phyloP scores from a whole-genome alignment of 2,888 invertebrate species.

The Podabrus alpinus region DNA sequence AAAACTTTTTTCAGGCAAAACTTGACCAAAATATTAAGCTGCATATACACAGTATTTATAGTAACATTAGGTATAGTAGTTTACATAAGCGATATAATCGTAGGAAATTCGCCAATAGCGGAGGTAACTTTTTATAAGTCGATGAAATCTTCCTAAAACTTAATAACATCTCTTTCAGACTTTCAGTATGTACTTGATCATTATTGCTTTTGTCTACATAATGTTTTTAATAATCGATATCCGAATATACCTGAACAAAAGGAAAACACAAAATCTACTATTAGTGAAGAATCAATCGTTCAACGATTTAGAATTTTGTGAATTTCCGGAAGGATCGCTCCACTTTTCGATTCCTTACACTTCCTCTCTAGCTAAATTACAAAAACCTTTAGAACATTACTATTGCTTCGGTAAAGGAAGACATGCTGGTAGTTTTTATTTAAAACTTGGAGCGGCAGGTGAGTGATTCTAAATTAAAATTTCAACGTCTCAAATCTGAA shows the following conservation, averaged over 20 bases:
- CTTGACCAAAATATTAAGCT: conserved; percentile 65
- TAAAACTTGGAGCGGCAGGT: conserved; percentile 76
- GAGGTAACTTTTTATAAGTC: conserved; percentile 56
- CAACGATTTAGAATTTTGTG: conserved; percentile 41
- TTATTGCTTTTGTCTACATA: conserved; percentile 65
- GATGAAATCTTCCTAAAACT: not conserved
- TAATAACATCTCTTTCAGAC: conserved; percentile 56
- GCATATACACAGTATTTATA: conserved; percentile 70
- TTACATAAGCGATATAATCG: conserved; percentile 64
- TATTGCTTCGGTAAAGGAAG: conserved; percentile 71
- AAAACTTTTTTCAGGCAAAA: conserved; percentile 59
- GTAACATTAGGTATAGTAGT: conserved; percentile 69
- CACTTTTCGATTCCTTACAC: conserved; percentile 54
- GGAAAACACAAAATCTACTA: conserved; percentile 49
- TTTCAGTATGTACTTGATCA: conserved; percentile 64
- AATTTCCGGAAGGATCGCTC: conserved; percentile 42
- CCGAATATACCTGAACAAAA: conserved; percentile 60
- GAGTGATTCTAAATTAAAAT: conserved; percentile 34
- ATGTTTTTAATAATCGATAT: conserved; percentile 67
- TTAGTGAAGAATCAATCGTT: conserved; percentile 36
- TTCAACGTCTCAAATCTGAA: not conserved
- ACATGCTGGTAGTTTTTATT: conserved; percentile 74
- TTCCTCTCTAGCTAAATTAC: conserved; percentile 40
- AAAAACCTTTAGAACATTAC: conserved; percentile 59
- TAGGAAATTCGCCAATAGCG: conserved; percentile 56